These are phyloP conservation scores for Pao palembangensis DNA, from an alignment of 2,113 vertebrate species.

Conservation along the genomic window DNA sequence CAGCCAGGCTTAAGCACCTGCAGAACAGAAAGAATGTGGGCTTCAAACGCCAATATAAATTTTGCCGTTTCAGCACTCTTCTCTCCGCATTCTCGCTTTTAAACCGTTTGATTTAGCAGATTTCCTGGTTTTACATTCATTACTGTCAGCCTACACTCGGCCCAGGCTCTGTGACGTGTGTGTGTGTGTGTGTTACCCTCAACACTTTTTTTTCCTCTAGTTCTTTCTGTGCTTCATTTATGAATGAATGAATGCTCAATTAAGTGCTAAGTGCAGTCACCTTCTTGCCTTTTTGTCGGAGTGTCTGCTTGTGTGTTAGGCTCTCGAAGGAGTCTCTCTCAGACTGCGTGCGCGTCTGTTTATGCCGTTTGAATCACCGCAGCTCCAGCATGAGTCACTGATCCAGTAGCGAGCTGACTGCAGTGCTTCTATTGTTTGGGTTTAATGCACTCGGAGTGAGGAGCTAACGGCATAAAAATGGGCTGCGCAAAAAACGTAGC, in stretches of 20 bases:
- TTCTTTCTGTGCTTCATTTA: slow-evolving; percentile 41
- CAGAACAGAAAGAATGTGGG: slow-evolving; percentile 8
- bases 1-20: not conserved
- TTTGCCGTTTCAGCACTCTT: slow-evolving; percentile 38
- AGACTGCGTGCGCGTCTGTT: slow-evolving; percentile 38
- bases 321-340: slow-evolving; percentile 44
- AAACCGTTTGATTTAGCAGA: slow-evolving; percentile 45
- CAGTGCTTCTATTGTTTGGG: slow-evolving; percentile 64
- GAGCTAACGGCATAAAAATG: not conserved
- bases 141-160: slow-evolving; percentile 62
- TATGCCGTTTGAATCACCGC: slow-evolving; percentile 51
- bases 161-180: slow-evolving; percentile 20
- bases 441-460: slow-evolving; percentile 1
- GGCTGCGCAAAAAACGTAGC: too few relatives aligned
- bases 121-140: slow-evolving; percentile 62
- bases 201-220: slow-evolving; percentile 24
- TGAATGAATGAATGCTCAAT: slow-evolving; percentile 54
- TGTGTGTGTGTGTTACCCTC: slow-evolving; percentile 4
- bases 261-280: slow-evolving; percentile 22
- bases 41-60: slow-evolving; percentile 11
- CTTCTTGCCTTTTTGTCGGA: slow-evolving; percentile 1
- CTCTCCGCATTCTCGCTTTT: slow-evolving; percentile 21
- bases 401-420: slow-evolving; percentile 64
- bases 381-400: slow-evolving; percentile 63
- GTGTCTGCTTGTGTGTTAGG: slow-evolving; percentile 2